These are phyloP conservation scores for Philypnodon macrostomus DNA, from an alignment of 2,797 vertebrate genomes.

Conservation along the genomic window DNA sequence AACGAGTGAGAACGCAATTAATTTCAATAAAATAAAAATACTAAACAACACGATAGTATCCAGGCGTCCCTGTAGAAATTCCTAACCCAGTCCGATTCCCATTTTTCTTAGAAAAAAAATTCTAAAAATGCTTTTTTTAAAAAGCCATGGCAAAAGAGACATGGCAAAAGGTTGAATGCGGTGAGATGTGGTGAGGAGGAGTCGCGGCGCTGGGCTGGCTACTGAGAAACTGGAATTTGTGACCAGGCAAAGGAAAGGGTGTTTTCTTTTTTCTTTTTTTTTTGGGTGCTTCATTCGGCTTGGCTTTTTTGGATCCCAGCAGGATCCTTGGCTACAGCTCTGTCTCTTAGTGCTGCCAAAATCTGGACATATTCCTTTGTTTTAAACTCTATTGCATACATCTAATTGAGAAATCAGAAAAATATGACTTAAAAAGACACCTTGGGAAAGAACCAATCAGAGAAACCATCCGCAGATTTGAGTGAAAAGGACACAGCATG, in stretches of 20 bases:
- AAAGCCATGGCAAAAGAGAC: slow-evolving; percentile 77
- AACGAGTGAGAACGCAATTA: slow-evolving; percentile 22
- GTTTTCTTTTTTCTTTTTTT: slow-evolving; percentile 72
- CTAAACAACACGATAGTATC: slow-evolving; percentile 54
- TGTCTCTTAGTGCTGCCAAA: slow-evolving; percentile 82
- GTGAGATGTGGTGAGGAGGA: slow-evolving; percentile 81
- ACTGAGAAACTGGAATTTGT: slow-evolving; percentile 84
- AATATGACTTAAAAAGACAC: slow-evolving; percentile 49
- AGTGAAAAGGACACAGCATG: slow-evolving; percentile 48
- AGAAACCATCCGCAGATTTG: slow-evolving; percentile 20
- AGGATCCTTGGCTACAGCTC: slow-evolving; percentile 87
- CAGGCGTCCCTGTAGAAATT: slow-evolving; percentile 62
- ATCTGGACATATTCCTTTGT: slow-evolving; percentile 82
- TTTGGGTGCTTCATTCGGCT: slow-evolving; percentile 79
- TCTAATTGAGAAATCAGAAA: slow-evolving; percentile 65
- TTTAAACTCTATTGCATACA: slow-evolving; percentile 73
- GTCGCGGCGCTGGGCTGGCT: slow-evolving; percentile 77
- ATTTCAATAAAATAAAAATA: slow-evolving; percentile 38
- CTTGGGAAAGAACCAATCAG: slow-evolving; percentile 46
- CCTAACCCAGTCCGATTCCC: slow-evolving; percentile 68
- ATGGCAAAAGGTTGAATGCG: slow-evolving; percentile 81
- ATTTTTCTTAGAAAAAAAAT: slow-evolving; percentile 74
- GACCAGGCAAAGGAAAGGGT: slow-evolving; percentile 84
- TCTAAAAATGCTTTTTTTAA: slow-evolving; percentile 68
- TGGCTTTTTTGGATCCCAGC: slow-evolving; percentile 85